Conservation (phyloP, 2,113 vertebrate species). For the Zosterops lateralis region DNA sequence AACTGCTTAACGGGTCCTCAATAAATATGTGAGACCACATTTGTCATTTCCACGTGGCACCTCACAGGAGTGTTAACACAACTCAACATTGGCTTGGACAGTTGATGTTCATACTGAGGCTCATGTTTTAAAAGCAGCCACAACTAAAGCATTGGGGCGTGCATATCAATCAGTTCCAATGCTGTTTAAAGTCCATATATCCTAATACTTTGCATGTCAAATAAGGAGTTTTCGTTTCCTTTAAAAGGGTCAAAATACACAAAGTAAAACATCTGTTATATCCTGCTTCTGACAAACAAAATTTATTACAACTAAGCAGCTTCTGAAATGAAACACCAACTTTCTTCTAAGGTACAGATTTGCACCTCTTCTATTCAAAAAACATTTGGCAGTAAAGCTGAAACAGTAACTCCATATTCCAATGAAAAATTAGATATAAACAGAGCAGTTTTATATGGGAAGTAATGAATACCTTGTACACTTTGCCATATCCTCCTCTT, state of each 20-base stretch:
- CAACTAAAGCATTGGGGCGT: background rate
- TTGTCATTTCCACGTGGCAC: background rate
- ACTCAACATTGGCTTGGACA: background rate
- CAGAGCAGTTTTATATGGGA: background rate
- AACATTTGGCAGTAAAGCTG: background rate
- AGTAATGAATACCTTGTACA: slow-evolving; percentile 84
- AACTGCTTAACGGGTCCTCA: background rate
- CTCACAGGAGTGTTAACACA: background rate
- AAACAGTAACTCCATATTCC: background rate
- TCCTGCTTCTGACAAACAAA: background rate
- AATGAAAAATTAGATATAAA: background rate
- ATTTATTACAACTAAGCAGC: background rate
- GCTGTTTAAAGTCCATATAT: background rate
- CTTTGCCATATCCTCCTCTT: slow-evolving; percentile 93
- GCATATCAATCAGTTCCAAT: background rate
- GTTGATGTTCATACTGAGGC: background rate
- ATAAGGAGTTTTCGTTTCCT: background rate
- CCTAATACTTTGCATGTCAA: background rate
- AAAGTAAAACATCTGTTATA: background rate
- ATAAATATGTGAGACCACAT: background rate
- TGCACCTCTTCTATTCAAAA: background rate
- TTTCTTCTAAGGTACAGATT: background rate
- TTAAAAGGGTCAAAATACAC: background rate
- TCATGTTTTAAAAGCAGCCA: background rate
- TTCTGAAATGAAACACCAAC: background rate